These are phyloP conservation scores for Campopleginae sp. DNA, from an alignment of 2,888 invertebrate species.

Conservation along the genomic window DNA sequence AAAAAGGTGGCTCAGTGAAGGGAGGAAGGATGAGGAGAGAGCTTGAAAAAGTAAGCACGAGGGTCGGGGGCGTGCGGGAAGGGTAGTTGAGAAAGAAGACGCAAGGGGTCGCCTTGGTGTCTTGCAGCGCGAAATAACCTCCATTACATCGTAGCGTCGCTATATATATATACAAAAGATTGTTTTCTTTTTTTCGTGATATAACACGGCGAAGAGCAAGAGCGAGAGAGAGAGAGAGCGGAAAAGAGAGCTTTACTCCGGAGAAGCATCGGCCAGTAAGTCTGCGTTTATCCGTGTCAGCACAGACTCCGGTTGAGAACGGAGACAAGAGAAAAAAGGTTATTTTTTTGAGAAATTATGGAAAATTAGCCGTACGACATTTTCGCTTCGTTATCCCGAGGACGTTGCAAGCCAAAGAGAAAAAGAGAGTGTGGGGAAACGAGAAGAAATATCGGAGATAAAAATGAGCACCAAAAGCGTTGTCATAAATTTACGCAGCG, in stretches of 20 bases:
- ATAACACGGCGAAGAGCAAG: slow-evolving; percentile 68
- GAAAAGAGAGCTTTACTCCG: slow-evolving; percentile 52
- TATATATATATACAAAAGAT: slow-evolving; percentile 76
- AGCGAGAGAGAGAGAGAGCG: slow-evolving; percentile 64
- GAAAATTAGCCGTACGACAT: slow-evolving; percentile 80
- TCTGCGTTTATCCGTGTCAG: slow-evolving; percentile 55
- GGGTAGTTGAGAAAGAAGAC: slow-evolving; percentile 66
- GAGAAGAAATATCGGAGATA: slow-evolving; percentile 62
- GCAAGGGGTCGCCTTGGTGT: slow-evolving; percentile 76
- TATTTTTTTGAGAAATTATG: slow-evolving; percentile 78
- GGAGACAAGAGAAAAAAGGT: slow-evolving; percentile 52
- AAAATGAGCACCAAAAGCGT: slow-evolving; percentile 62
- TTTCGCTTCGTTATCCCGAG: slow-evolving; percentile 76
- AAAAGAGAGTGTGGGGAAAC: slow-evolving; percentile 18
- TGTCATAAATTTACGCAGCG: slow-evolving; percentile 63
- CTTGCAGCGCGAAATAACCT: slow-evolving; percentile 82
- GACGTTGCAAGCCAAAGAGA: slow-evolving; percentile 50
- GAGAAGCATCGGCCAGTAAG: slow-evolving; percentile 64
- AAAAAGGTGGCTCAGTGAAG: slow-evolving; percentile 46
- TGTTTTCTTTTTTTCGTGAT: slow-evolving; percentile 80
- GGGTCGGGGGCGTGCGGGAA: slow-evolving; percentile 57
- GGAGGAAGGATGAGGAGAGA: slow-evolving; percentile 47
- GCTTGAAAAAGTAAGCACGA: slow-evolving; percentile 60
- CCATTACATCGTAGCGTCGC: slow-evolving; percentile 81
- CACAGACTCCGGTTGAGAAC: slow-evolving; percentile 40